These are phyloP conservation scores for Cephus rjabovi DNA, from an alignment of 2,888 invertebrate species.

Conservation along the genomic window DNA sequence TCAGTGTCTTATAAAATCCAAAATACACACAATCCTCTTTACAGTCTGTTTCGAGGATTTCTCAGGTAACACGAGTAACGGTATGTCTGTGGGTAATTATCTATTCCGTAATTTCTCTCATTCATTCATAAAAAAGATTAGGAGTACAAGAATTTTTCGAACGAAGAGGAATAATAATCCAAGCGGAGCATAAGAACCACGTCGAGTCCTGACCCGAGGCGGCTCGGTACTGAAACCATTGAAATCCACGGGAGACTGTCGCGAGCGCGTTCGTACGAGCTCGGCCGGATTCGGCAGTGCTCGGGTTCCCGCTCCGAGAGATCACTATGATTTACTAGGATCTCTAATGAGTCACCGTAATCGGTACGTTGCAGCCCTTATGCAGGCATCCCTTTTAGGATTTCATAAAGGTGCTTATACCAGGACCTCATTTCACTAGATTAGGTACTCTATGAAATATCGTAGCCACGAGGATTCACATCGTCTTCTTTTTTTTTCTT, in stretches of 20 bases:
- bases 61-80: background rate
- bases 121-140: background rate
- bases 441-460: background rate
- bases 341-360: constrained; percentile 55
- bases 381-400: constrained; percentile 13
- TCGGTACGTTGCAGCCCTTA: constrained; percentile 35
- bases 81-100: background rate
- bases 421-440: background rate
- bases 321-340: constrained; percentile 54
- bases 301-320: constrained; percentile 35
- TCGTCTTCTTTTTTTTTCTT: background rate
- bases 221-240: constrained; percentile 64
- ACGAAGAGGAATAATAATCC: background rate
- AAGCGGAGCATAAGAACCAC: constrained; percentile 30
- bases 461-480: background rate
- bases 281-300: constrained; percentile 38
- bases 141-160: background rate
- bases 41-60: background rate
- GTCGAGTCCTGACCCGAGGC: constrained; percentile 60
- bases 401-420: background rate
- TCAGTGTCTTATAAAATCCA: background rate
- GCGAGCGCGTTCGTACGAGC: constrained; percentile 33
- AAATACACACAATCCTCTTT: background rate
- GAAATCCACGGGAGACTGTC: constrained; percentile 49
- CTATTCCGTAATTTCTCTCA: background rate